Evolutionary conservation across 2,113 vertebrate species (phyloP).

Genomic region (Sigmodon hispidus): DNA sequence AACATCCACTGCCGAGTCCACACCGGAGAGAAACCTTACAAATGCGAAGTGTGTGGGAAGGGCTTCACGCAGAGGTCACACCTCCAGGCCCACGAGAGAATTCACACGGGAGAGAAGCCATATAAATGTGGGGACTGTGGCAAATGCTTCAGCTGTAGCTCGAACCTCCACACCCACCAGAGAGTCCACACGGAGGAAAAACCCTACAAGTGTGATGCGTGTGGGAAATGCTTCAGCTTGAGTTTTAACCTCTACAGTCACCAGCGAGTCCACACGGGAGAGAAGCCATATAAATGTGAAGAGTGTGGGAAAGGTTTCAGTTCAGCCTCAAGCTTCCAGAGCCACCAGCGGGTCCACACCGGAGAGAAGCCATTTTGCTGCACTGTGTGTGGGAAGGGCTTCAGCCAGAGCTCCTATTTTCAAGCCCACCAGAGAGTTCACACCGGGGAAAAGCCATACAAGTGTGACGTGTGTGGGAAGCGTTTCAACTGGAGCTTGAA

Average conservation of each 20-base stretch:
- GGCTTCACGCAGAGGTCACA: background rate
- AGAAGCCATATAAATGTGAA: constrained; percentile 10
- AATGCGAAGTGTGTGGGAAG: constrained; percentile 67
- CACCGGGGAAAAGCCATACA: background rate
- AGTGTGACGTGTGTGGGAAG: background rate
- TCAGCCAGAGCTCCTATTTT: background rate
- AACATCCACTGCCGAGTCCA: background rate
- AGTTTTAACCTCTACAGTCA: background rate
- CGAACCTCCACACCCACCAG: background rate
- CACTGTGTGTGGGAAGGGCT: background rate
- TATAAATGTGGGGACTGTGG: background rate
- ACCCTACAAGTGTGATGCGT: background rate
- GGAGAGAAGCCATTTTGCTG: background rate
- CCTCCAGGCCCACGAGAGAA: background rate
- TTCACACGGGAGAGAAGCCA: background rate
- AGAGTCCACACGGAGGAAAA: background rate
- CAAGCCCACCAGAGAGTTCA: background rate
- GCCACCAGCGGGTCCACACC: background rate
- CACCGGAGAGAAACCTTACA: constrained; percentile 68
- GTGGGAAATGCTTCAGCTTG: constrained; percentile 20
- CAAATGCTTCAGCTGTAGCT: background rate
- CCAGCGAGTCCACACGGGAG: background rate
- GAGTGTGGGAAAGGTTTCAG: constrained; percentile 21
- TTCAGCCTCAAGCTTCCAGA: background rate
- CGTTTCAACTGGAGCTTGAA: background rate